Conservation (phyloP, 2,888 invertebrate genomes). For the Eupithecia pulchellata region DNA sequence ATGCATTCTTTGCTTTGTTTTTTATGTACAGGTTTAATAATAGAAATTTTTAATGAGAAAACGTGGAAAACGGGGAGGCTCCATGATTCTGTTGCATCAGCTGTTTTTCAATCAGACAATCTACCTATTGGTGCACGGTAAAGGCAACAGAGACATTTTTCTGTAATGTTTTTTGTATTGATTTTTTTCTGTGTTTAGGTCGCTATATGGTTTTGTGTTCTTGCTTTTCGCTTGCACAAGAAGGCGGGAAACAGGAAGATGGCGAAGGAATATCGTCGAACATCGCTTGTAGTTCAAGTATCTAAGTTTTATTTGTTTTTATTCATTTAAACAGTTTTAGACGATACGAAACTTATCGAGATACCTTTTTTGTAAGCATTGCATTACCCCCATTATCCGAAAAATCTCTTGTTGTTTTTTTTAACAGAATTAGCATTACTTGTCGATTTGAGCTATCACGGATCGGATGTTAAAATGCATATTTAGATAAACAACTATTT, state of each 20-base stretch:
- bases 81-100: too few species aligned
- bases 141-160: not conserved
- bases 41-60: too few species aligned
- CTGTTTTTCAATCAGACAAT: too few species aligned
- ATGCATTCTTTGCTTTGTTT: too few species aligned
- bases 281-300: slow-evolving; percentile 70
- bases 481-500: not conserved
- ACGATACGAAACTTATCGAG: not conserved
- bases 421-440: not conserved
- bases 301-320: slow-evolving; percentile 24
- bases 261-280: slow-evolving; percentile 58
- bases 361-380: not conserved
- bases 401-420: not conserved
- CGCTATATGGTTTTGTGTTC: slow-evolving; percentile 35
- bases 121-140: too few species aligned
- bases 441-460: not conserved
- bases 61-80: too few species aligned
- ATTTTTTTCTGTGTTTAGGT: slow-evolving; percentile 17
- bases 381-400: not conserved
- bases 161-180: not conserved
- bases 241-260: slow-evolving; percentile 64
- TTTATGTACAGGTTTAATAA: too few species aligned
- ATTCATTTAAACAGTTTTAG: not conserved
- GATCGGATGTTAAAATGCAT: too few species aligned
- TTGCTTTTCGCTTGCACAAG: slow-evolving; percentile 62